A percentile compares a stretch with the other conserved stretches of the same genome.
Evolutionary conservation across 2,797 vertebrate genomes (phyloP).

Genomic region (Micrastur ruficollis): DNA sequence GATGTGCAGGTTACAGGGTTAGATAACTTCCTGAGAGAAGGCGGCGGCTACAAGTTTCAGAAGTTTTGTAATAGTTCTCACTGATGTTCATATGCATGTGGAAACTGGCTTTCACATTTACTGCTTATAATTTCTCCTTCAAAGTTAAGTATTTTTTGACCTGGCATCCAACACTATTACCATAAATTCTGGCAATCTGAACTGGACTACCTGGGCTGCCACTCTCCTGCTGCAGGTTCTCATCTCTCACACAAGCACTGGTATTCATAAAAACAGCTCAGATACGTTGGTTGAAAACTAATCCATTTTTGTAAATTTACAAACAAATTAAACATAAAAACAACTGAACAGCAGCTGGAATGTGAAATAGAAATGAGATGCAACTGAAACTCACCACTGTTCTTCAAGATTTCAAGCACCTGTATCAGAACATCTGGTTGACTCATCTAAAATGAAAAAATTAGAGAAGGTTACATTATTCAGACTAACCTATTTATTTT

Average conservation of each 20-base stretch:
- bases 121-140: neutral
- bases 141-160: neutral
- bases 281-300: neutral
- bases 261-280: neutral
- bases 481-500: neutral
- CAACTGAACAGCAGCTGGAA: neutral
- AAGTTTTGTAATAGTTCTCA: neutral
- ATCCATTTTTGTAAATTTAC: neutral
- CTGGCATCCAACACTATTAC: neutral
- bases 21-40: neutral
- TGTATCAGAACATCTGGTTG: conserved; percentile 96
- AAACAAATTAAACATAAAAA: neutral
- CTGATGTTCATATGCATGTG: neutral
- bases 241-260: neutral
- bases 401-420: conserved; percentile 94
- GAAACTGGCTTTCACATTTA: neutral
- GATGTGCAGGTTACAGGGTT: neutral
- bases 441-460: conserved; percentile 85
- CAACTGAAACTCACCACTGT: conserved; percentile 81
- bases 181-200: neutral
- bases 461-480: neutral
- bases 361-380: neutral
- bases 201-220: neutral
- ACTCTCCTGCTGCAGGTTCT: neutral
- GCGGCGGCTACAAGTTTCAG: neutral